A percentile compares a stretch with the other conserved stretches of the same genome.
phyloP scores from a whole-genome alignment of 2,888 invertebrate species.

The Scaptomyza caliginosa region DNA sequence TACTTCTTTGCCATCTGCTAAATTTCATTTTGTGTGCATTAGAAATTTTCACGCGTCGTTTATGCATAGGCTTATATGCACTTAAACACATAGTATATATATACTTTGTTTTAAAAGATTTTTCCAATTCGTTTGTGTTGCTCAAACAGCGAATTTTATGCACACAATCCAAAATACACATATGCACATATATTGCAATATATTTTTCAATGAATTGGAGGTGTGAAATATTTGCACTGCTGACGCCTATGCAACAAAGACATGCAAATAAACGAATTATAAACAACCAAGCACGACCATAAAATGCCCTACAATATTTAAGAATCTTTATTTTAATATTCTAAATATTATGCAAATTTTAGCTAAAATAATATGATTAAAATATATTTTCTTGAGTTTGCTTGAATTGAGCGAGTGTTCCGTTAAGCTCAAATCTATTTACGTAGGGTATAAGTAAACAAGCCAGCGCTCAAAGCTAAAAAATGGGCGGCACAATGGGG shows the following conservation, averaged over 20 bases:
- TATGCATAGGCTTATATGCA: conserved; percentile 22
- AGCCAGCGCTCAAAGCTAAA: conserved; percentile 23
- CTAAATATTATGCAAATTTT: too few species aligned
- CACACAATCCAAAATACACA: conserved; percentile 31
- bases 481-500: conserved; percentile 35
- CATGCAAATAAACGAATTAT: neutral
- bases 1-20: conserved; percentile 51
- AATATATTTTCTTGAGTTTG: too few species aligned
- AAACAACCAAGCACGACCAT: neutral
- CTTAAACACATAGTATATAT: conserved; percentile 28
- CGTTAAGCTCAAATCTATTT: neutral
- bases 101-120: conserved; percentile 59
- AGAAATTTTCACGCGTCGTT: conserved; percentile 30
- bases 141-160: conserved; percentile 45
- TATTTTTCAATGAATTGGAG: conserved; percentile 59
- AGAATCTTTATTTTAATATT: too few species aligned
- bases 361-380: too few species aligned
- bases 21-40: conserved; percentile 52
- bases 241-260: conserved; percentile 7
- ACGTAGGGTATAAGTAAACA: conserved; percentile 40
- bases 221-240: conserved; percentile 62
- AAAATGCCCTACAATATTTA: conserved; percentile 1
- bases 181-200: conserved; percentile 46
- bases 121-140: conserved; percentile 62
- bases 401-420: neutral